Evolutionary conservation across 2,113 vertebrate species (phyloP).

Genomic region (Colius striatus): DNA sequence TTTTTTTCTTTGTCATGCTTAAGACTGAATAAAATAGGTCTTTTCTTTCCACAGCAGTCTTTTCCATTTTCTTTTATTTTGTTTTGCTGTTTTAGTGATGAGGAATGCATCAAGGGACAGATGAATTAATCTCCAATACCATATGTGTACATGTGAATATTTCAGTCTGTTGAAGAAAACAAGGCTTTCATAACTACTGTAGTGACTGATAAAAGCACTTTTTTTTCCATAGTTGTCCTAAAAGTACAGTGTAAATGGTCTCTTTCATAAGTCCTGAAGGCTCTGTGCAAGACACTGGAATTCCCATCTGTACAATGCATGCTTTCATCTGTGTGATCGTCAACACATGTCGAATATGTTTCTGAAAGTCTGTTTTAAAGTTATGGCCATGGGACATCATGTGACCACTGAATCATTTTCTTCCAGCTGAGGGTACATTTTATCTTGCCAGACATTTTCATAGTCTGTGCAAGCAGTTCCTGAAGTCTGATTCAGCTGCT

Average conservation of each 20-base stretch:
- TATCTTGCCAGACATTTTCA: conserved; percentile 64
- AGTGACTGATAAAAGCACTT: conserved; percentile 8
- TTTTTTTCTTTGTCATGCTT: not conserved
- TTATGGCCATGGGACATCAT: conserved; percentile 50
- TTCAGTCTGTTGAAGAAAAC: conserved; percentile 34
- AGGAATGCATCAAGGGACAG: conserved; percentile 22
- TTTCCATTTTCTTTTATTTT: conserved; percentile 19
- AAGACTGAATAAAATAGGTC: not conserved
- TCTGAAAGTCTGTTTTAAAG: conserved; percentile 48
- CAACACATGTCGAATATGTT: conserved; percentile 39
- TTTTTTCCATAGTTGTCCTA: not conserved
- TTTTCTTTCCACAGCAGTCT: conserved; percentile 11
- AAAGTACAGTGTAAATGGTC: not conserved
- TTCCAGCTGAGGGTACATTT: conserved; percentile 68
- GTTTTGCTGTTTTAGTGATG: conserved; percentile 28
- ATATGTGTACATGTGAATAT: not conserved
- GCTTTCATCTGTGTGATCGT: conserved; percentile 62
- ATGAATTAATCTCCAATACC: not conserved
- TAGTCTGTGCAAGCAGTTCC: conserved; percentile 59
- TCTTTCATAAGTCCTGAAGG: conserved; percentile 27
- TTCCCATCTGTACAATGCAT: conserved; percentile 51
- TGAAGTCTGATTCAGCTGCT: conserved; percentile 66
- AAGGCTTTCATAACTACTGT: conserved; percentile 25
- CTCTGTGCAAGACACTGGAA: not conserved
- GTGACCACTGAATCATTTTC: conserved; percentile 72